Conservation (phyloP, 2,113 vertebrate species). For the Pangasianodon hypophthalmus region DNA sequence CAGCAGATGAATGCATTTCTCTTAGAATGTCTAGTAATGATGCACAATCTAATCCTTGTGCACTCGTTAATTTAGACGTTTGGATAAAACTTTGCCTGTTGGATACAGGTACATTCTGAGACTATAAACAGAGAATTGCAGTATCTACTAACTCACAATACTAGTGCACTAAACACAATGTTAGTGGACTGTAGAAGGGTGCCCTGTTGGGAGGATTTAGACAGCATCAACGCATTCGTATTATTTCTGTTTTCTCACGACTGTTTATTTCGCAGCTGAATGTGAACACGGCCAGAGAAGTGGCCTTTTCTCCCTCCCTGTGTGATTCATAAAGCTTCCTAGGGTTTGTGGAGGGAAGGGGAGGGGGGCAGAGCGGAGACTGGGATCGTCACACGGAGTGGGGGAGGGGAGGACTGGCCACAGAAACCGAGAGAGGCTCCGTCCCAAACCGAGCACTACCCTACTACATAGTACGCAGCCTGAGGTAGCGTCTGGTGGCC, state of each 20-base stretch:
- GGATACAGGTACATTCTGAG: background rate
- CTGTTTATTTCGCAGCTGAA: conserved; percentile 2
- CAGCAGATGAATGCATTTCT: background rate
- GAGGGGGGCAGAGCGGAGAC: conserved; percentile 68
- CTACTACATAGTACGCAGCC: conserved; percentile 29
- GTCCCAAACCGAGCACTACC: conserved; percentile 42
- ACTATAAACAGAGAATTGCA: background rate
- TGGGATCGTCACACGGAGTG: conserved; percentile 63
- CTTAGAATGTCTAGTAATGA: background rate
- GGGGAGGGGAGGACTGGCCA: conserved; percentile 57
- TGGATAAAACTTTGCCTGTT: background rate
- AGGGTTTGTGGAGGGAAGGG: conserved; percentile 52
- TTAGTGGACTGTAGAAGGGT: background rate
- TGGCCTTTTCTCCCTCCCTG: conserved; percentile 66
- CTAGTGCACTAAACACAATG: background rate
- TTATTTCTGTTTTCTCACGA: conserved; percentile 18
- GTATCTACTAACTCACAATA: background rate
- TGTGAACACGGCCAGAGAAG: conserved; percentile 64
- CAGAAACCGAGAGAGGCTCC: conserved; percentile 38
- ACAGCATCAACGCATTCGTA: background rate
- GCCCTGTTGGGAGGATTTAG: background rate
- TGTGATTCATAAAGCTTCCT: conserved; percentile 70
- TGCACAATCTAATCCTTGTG: background rate
- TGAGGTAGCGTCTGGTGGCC: background rate
- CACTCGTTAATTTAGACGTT: background rate